phyloP scores from a whole-genome alignment of 2,888 invertebrate genomes.

The Anoplius nigerrimus region DNA sequence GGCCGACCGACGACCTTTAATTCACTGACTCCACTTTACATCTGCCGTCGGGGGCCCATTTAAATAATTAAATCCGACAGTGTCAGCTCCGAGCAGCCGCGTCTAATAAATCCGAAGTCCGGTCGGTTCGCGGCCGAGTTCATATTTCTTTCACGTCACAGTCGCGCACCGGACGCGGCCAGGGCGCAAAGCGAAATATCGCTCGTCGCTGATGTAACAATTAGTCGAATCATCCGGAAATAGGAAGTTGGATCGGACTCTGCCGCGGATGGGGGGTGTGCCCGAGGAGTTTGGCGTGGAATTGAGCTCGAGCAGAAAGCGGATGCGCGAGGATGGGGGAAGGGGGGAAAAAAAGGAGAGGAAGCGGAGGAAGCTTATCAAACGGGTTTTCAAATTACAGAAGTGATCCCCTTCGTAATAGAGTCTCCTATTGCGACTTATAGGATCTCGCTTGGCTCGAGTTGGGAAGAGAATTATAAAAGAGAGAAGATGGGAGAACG shows the following conservation, averaged over 20 bases:
- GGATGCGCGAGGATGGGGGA: background rate
- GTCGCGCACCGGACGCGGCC: no score
- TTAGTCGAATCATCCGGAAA: constrained; percentile 23
- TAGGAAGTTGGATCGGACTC: constrained; percentile 23
- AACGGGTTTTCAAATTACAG: constrained; percentile 69
- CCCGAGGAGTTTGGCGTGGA: constrained; percentile 47
- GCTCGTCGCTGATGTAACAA: constrained; percentile 22
- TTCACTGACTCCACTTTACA: constrained; percentile 47
- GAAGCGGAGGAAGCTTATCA: constrained; percentile 53
- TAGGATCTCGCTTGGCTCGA: constrained; percentile 61
- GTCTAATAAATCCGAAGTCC: no score
- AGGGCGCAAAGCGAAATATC: no score
- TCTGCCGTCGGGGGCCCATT: constrained; percentile 40
- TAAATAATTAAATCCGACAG: constrained; percentile 44
- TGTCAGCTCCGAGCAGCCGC: no score
- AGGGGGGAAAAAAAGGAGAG: constrained; percentile 29
- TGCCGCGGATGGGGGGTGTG: no score
- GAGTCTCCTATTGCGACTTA: constrained; percentile 67
- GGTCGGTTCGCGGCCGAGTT: no score
- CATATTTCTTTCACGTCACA: no score
- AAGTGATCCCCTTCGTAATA: constrained; percentile 67
- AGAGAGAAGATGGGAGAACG: constrained; percentile 25
- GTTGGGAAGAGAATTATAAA: constrained; percentile 56
- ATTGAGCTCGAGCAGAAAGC: constrained; percentile 32
- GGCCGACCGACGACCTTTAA: constrained; percentile 46